Base-by-base conservation (phyloP, 2,888 invertebrate species). In the Charanyca ferruginea region DNA sequence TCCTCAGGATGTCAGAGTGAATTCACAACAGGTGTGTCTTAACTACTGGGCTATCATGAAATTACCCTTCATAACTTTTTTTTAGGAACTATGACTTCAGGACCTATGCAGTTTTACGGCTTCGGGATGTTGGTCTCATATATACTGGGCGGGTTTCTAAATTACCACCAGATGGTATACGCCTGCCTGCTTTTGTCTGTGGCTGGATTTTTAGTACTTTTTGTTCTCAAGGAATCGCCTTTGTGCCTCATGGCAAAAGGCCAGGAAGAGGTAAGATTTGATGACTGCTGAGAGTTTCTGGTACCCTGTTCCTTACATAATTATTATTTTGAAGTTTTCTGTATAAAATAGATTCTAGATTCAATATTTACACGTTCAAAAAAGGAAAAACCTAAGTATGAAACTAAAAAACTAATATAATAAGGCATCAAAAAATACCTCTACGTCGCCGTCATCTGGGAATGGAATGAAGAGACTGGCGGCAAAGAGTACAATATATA, bases 41-140 rank as follows among this genome's bases (percentile, higher is more conserved):
- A 25, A 25, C 6, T 6, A 25, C 25, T 25, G 6, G 25, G 25
- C 4, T 6, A 25, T 25, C 25, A 25, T 3, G 4, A 25, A 32
- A 9, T 32, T 32, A 32, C 11, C 16, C 16, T 16, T 2, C 0
- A 38, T 38, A 38, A 16, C 3, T 0, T n/a, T 59, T n/a, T n/a
- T 54, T 16, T 18, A 71, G 74, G 71, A 13, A 66, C 75, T 3
- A 54, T 94, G 88, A 89, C 90, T 0, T 85, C 93, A 1, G 84
- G 87, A 0, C 69, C 87, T 0, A 84, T 92, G 65, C 83, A 90
- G 9, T 91, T 91, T 75, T 90, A 88, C 41, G 86, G 85, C 0
- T 41, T 92, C 0, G 94, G 94, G 0, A 85, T 90, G 80, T 78
- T 94, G 16, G n/a, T 91, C 0, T 91, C 93, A 0, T 93, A 93